A percentile compares a stretch with the other conserved stretches of the same genome.
Conservation (phyloP, 1,140 invertebrate genomes). For the Eupristina koningsbergeri region DNA sequence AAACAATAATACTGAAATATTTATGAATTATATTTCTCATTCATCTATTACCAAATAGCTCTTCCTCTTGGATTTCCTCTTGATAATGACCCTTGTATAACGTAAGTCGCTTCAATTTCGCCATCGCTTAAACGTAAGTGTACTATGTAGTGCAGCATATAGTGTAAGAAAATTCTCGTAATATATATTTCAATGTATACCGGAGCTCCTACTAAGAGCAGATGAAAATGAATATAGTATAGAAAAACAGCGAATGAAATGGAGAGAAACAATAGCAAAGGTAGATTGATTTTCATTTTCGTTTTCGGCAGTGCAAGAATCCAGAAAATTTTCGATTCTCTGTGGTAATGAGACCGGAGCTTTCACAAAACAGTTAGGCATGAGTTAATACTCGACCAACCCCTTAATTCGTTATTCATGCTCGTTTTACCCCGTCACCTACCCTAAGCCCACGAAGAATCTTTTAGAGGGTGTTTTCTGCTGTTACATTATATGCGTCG, state of each 20-base stretch:
- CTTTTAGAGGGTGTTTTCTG: conserved; percentile 13
- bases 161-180: neutral
- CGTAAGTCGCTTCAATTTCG: conserved; percentile 9
- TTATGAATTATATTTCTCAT: too few relatives aligned
- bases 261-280: conserved; percentile 10
- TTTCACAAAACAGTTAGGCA: conserved; percentile 3
- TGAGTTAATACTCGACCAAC: neutral
- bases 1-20: too few relatives aligned
- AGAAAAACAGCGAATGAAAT: neutral
- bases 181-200: neutral
- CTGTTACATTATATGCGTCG: conserved; percentile 19
- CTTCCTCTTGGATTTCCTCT: neutral
- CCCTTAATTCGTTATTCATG: conserved; percentile 48
- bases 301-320: conserved; percentile 27
- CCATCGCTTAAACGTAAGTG: neutral
- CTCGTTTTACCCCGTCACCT: neutral
- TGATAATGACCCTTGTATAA: neutral
- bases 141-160: neutral
- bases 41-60: neutral
- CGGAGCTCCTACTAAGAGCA: neutral
- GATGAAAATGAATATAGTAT: neutral
- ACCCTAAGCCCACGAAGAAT: neutral
- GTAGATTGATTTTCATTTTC: conserved; percentile 39
- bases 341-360: conserved; percentile 24
- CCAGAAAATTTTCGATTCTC: conserved; percentile 35